Base-by-base conservation (phyloP, 2,888 invertebrate species). In the Drosophila diplacantha region DNA sequence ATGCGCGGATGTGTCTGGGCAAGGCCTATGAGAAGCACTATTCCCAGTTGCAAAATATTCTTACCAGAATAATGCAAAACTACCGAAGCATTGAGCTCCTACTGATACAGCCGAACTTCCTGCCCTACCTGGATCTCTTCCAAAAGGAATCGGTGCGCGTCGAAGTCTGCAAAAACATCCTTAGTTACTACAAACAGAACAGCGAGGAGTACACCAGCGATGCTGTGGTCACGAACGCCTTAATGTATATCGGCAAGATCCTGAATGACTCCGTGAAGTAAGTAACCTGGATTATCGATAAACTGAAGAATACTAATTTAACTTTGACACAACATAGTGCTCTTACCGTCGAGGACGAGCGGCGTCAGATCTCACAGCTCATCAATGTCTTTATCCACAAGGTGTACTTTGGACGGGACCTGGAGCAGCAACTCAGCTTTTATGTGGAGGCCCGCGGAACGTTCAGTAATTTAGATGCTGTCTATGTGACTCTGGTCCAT, bases 251-350 rank as follows among this genome's bases (percentile, higher is more conserved):
- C 14, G 95, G 96, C 78, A 93, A 94, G 83, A 93, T 94, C 72
- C 91, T 99, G 79, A 98, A 99, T 86, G 97, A 99, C 88, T 96
- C 95, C 5, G 95, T 98, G 47, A 96, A 95, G 96, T 96, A 90
- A 88, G 91, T 89, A 4, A 14, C 0, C 5, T 1, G 12, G 0
- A 8, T 29, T 18, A 14, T 16, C 11, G 7, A 12, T 7, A 11
- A 41, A 37, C 3, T 3, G 6, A 3, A 18, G 3, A 9, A 14
- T 16, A 12, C 16, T 9, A 8, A 20, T 14, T 1, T 0, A 11
- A 12, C 9, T 16, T 20, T 41, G 9, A 8, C 3, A 12, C 9
- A 12, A 43, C 4, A 12, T 82, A 96, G 95, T 87, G 96, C 97
- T 1, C 90, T 97, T 51, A 96, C 96, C 2, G 94, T 97, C 7